phyloP scores from a whole-genome alignment of 2,797 vertebrate genomes.

The Mastacembelus armatus region DNA sequence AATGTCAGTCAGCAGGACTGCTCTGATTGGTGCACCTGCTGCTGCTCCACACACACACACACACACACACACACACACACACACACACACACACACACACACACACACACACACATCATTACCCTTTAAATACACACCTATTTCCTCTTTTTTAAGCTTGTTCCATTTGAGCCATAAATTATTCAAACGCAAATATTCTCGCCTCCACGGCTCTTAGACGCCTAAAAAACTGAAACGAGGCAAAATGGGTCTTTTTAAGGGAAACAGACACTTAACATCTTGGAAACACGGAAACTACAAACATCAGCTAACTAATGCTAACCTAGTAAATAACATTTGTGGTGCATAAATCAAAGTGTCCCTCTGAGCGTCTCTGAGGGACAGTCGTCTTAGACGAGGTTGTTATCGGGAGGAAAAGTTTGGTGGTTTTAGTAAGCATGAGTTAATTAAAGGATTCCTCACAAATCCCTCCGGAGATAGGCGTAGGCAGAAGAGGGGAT shows the following conservation, averaged over 20 bases:
- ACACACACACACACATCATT: conserved; percentile 10
- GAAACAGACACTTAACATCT: too few relatives aligned
- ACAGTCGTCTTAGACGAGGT: background rate
- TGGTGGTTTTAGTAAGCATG: conserved; percentile 20
- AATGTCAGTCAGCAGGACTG: conserved; percentile 51
- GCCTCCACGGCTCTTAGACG: background rate
- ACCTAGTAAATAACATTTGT: background rate
- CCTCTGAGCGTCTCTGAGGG: background rate
- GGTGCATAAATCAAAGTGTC: conserved; percentile 1
- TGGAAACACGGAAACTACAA: too few relatives aligned
- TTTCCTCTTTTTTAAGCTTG: conserved; percentile 9
- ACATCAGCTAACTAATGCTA: too few relatives aligned
- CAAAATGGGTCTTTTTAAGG: background rate
- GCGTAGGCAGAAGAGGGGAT: conserved; percentile 38
- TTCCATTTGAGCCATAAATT: conserved; percentile 38
- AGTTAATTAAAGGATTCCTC: conserved; percentile 58
- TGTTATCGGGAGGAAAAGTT: conserved; percentile 27
- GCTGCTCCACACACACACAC: conserved; percentile 22
- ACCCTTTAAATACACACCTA: conserved; percentile 34
- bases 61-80: conserved; percentile 30
- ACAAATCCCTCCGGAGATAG: conserved; percentile 37
- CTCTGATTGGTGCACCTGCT: conserved; percentile 34
- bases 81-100: too few relatives aligned
- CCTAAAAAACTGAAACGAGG: background rate
- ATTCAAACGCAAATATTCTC: conserved; percentile 46